Conservation (phyloP, 2,113 vertebrate genomes). For the Rhodinocichla rosea region DNA sequence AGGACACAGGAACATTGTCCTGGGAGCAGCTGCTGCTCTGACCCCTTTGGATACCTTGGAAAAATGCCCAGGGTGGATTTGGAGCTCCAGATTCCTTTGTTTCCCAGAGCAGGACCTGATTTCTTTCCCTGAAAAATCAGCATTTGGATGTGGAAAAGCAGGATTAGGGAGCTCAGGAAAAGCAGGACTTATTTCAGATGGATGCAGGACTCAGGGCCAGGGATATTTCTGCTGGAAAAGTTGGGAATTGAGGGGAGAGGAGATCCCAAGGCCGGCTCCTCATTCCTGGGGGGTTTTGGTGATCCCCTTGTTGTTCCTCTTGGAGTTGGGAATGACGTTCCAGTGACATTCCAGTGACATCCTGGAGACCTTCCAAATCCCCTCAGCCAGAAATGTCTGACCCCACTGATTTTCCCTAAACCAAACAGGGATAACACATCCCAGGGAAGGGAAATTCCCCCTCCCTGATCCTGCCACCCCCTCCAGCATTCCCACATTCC, state of each 20-base stretch:
- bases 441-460: background rate
- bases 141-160: accelerated
- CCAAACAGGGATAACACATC: background rate
- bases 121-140: background rate
- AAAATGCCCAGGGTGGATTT: background rate
- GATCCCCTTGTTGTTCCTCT: accelerated
- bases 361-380: background rate
- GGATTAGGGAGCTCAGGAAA: background rate
- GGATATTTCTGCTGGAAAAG: background rate
- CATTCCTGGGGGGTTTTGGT: background rate
- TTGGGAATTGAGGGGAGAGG: background rate
- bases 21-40: background rate
- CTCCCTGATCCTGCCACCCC: accelerated
- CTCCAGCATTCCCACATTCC: background rate
- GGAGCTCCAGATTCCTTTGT: background rate
- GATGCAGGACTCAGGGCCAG: background rate
- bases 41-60: background rate
- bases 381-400: background rate
- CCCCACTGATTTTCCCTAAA: background rate
- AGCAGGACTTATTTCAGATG: background rate
- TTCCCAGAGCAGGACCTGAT: background rate
- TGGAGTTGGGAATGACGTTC: background rate
- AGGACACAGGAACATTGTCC: background rate
- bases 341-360: background rate
- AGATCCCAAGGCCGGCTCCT: background rate